Evolutionary conservation across 2,113 vertebrate species (phyloP).

Genomic region (Lepisosteus oculatus): DNA sequence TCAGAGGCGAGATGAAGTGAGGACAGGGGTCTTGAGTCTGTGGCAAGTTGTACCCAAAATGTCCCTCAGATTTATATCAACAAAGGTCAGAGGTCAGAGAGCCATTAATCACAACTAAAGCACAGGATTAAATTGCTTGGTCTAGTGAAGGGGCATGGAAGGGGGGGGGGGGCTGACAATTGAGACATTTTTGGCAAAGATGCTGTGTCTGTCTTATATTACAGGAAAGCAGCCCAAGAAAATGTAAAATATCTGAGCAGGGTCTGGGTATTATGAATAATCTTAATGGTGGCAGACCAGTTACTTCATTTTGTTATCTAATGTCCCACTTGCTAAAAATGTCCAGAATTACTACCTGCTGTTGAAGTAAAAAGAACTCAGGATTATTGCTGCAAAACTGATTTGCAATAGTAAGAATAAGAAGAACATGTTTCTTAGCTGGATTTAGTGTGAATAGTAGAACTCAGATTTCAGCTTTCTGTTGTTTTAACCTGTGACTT

Average conservation of each 20-base stretch:
- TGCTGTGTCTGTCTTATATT: constrained; percentile 68
- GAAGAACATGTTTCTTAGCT: constrained; percentile 15
- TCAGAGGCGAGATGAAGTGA: constrained; percentile 16
- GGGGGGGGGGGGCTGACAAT: constrained; percentile 36
- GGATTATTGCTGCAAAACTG: background rate
- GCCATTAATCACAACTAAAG: constrained; percentile 64
- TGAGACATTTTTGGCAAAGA: constrained; percentile 55
- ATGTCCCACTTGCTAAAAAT: no score
- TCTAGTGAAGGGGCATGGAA: constrained; percentile 22
- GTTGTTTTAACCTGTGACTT: constrained; percentile 41
- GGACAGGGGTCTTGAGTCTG: constrained; percentile 32
- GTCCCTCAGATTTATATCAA: constrained; percentile 55
- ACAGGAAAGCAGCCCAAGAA: constrained; percentile 49
- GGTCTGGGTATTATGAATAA: background rate
- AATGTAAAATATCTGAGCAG: constrained; percentile 6
- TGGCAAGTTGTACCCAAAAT: constrained; percentile 35
- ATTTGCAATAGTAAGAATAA: constrained; percentile 12
- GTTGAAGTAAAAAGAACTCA: background rate
- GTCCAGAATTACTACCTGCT: background rate
- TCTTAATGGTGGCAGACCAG: background rate
- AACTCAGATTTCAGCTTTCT: constrained; percentile 18
- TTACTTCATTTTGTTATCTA: background rate
- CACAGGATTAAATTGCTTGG: constrained; percentile 61
- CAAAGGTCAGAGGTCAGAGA: constrained; percentile 58
- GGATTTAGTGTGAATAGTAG: background rate